Evolutionary conservation across 2,797 vertebrate genomes (phyloP).

Genomic region (Enteromius paludinosus): DNA sequence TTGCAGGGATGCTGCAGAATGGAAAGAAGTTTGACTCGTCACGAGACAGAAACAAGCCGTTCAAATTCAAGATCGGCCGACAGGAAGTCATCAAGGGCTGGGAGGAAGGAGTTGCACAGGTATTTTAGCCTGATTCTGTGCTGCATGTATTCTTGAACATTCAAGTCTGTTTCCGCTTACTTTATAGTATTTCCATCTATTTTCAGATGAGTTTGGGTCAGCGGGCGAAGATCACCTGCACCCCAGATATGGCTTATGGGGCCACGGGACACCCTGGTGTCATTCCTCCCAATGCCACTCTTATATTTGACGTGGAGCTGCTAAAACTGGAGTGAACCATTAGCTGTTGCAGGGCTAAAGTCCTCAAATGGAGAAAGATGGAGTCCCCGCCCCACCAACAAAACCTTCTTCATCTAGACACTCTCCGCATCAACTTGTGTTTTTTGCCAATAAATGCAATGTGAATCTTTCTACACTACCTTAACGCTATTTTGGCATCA

Average conservation of each 20-base stretch:
- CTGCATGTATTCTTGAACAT: background rate
- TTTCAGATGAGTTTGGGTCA: constrained; percentile 96
- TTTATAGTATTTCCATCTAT: background rate
- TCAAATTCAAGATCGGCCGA: constrained; percentile 95
- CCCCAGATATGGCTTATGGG: constrained; percentile 96
- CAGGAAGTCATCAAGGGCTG: constrained; percentile 98
- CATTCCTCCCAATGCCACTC: constrained; percentile 96
- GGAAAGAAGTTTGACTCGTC: constrained; percentile 99
- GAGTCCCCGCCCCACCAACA: constrained; percentile 54
- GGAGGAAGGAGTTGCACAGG: constrained; percentile 96
- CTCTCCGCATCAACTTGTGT: constrained; percentile 65
- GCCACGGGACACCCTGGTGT: constrained; percentile 94
- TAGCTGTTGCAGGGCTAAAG: constrained; percentile 8
- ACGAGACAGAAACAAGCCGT: constrained; percentile 98
- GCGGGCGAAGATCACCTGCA: constrained; percentile 96
- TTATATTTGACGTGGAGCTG: constrained; percentile 97
- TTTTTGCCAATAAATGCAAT: constrained; percentile 70
- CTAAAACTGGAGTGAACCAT: constrained; percentile 91
- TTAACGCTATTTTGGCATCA: constrained; percentile 52
- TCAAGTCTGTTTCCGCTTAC: background rate
- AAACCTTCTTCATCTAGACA: constrained; percentile 64
- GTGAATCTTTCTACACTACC: constrained; percentile 65
- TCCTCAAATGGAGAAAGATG: constrained; percentile 54
- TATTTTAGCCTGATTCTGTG: constrained; percentile 61
- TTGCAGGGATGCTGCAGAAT: constrained; percentile 95